Percentiles rank a stretch among this genome's conserved stretches.
These are phyloP conservation scores for Eilema caniola DNA, from an alignment of 2,888 invertebrate species.

Conservation along the genomic window DNA sequence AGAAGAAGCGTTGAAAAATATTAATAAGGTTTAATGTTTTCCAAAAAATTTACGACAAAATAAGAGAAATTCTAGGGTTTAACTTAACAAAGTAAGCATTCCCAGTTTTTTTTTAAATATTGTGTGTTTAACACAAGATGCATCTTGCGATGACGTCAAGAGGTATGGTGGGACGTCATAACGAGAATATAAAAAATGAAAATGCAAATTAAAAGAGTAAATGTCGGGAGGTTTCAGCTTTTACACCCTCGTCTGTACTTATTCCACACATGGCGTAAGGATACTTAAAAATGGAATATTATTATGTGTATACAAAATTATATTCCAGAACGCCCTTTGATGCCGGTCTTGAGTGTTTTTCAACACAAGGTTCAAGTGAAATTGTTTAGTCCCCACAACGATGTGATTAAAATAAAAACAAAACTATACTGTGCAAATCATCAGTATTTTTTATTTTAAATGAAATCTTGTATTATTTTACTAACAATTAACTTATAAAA, in stretches of 20 bases:
- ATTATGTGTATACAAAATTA: slow-evolving; percentile 33
- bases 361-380: background rate
- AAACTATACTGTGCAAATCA: too few species aligned
- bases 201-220: slow-evolving; percentile 27
- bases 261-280: slow-evolving; percentile 15
- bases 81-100: background rate
- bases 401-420: too few species aligned
- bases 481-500: background rate
- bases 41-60: background rate
- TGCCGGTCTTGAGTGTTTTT: slow-evolving; percentile 18
- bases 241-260: slow-evolving; percentile 19
- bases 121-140: slow-evolving; percentile 23
- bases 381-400: background rate
- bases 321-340: slow-evolving; percentile 35
- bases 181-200: slow-evolving; percentile 20
- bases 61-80: too few species aligned
- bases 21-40: background rate
- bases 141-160: slow-evolving; percentile 31
- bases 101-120: background rate
- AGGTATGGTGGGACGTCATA: slow-evolving; percentile 25
- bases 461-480: background rate
- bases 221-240: slow-evolving; percentile 13
- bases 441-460: background rate
- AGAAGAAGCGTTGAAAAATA: background rate
- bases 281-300: slow-evolving; percentile 31